Evolutionary conservation across 2,888 invertebrate genomes (phyloP).

Genomic region (Rambutsinella grinnellia): DNA sequence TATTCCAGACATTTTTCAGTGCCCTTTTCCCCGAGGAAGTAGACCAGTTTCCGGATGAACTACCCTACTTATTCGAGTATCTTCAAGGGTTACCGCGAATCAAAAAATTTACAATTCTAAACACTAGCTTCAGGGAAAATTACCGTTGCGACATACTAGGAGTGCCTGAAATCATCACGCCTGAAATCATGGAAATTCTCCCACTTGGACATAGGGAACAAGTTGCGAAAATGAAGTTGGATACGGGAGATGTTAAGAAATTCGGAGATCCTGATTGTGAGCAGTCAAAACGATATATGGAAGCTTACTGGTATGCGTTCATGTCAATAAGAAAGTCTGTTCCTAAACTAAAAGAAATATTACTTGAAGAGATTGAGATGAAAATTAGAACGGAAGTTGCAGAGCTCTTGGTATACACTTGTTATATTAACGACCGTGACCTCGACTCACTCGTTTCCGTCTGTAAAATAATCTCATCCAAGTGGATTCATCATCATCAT

Average conservation of each 20-base stretch:
- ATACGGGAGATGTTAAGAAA: slow-evolving; percentile 25
- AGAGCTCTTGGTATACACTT: slow-evolving; percentile 41
- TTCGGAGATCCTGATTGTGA: slow-evolving; percentile 46
- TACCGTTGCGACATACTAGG: slow-evolving; percentile 35
- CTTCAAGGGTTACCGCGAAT: slow-evolving; percentile 30
- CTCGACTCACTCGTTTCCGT: slow-evolving; percentile 15
- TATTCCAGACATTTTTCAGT: slow-evolving; percentile 35
- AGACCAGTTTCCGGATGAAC: slow-evolving; percentile 30
- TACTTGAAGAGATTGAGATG: slow-evolving; percentile 38
- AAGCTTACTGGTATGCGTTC: slow-evolving; percentile 47
- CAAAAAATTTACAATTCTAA: slow-evolving; percentile 39
- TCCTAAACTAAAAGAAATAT: slow-evolving; percentile 41
- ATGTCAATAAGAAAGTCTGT: slow-evolving; percentile 42
- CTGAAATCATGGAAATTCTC: slow-evolving; percentile 46
- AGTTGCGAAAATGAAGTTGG: slow-evolving; percentile 36
- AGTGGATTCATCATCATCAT: slow-evolving; percentile 23
- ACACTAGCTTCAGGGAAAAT: slow-evolving; percentile 41
- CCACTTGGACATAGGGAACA: slow-evolving; percentile 41
- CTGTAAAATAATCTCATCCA: slow-evolving; percentile 8
- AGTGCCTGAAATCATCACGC: slow-evolving; percentile 36
- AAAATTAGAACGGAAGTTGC: slow-evolving; percentile 36
- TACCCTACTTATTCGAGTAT: slow-evolving; percentile 23
- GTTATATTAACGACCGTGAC: slow-evolving; percentile 45
- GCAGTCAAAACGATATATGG: slow-evolving; percentile 41
- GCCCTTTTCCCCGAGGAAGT: slow-evolving; percentile 40